Conservation (phyloP, 2,113 vertebrate genomes). For the Rousettus leschenaultii region DNA sequence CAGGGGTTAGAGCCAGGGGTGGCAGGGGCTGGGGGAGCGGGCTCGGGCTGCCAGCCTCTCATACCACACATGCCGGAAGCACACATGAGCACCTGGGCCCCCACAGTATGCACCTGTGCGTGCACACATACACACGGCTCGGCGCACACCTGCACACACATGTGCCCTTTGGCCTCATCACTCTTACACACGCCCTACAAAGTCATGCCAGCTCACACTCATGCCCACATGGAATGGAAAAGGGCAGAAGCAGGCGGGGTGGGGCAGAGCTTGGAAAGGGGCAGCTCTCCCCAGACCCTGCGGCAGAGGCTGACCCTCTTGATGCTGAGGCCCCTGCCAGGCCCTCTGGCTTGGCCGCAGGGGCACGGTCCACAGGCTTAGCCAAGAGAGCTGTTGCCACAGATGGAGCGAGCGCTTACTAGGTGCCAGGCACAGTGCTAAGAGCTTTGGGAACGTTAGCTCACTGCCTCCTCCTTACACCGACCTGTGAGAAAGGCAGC, state of each 20-base stretch:
- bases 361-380: neutral
- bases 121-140: neutral
- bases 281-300: neutral
- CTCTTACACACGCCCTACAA: neutral
- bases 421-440: neutral
- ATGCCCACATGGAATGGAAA: constrained; percentile 69
- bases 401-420: neutral
- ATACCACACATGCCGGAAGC: constrained; percentile 38
- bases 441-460: neutral
- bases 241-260: constrained; percentile 66
- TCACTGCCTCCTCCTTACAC: constrained; percentile 38
- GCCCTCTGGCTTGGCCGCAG: neutral
- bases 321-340: neutral
- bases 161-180: neutral
- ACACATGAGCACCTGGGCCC: neutral
- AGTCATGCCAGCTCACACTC: neutral
- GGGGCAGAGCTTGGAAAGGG: constrained; percentile 54
- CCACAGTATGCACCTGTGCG: neutral
- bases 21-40: constrained; percentile 72
- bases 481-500: constrained; percentile 57
- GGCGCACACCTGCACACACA: constrained; percentile 1
- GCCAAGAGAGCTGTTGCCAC: neutral
- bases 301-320: neutral
- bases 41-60: constrained; percentile 72
- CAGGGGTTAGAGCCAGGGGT: constrained; percentile 75